Base-by-base conservation (phyloP, 1,140 invertebrate genomes). In the Sinella curviseta region DNA sequence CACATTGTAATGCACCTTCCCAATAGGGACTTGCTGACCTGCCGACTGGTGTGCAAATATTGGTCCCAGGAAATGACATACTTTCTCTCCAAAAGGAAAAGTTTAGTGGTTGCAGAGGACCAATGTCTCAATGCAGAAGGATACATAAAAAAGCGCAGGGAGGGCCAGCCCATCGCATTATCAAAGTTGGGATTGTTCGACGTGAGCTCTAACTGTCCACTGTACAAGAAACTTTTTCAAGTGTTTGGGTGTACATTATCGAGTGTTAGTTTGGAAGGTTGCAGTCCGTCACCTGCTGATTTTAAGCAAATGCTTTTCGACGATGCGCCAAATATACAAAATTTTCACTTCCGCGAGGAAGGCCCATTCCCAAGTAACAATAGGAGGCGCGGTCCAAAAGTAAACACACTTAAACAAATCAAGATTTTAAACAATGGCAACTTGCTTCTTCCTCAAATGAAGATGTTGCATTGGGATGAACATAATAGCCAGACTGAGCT, bases 401-500 rank as follows among this genome's bases (percentile, higher is more conserved):
- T 60, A 28, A 60, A 75, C 73, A 17, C 20, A 12, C 33, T 79
- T 34, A 54, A 35, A 1, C 39, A 36, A 54, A 75, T 74, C 0
- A 75, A 60, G 17, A 35, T 35, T n/a, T 31, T 57, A 17, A 60
- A 65, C 31, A 55, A 65, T 60, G 67, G 36, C 0, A 26, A 75
- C 14, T 76, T 79, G 12, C 28, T 57, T 30, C 31, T 79, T 8
- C 73, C 74, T 0, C 35, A 79, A 24, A 24, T 79, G n/a, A 79
- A 79, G 33, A 60, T 31, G 24, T 34, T 79, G 1, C 78, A 79
- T 12, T 79, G 78, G 78, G 74, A 79, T 28, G 78, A 79, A 39
- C 14, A 33, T 24, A 33, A 34, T 39, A 54, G 70, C 0, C 57
- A 35, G 12, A 76, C 74, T 4, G 30, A 74, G n/a, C 20, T 79